Evolutionary conservation across 2,888 invertebrate species (phyloP), one percentile per base, ranked within the genome.

Genomic region (Acleris sparsana): DNA sequence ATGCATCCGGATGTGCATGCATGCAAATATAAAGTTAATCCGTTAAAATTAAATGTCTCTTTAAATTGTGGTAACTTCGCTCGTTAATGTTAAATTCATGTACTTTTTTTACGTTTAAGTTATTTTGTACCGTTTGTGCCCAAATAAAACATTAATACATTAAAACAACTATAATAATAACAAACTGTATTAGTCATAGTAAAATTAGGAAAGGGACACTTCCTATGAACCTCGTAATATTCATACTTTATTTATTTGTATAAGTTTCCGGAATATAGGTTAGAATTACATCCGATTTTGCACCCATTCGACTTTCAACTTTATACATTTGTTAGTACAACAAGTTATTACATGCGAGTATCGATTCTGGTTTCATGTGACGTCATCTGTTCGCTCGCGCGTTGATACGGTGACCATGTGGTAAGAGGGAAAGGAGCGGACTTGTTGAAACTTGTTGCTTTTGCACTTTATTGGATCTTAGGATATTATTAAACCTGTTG

Each of bases 391-490:
- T 18, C 68, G 69, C 67, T 71, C 69, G 72, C 75, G 68, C 73
- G 72, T 73, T 74, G 55, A 68, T 77, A 77, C 67, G 72, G 83
- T 82, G 75, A 80, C 83, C 82, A 83, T 76, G 72, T 60, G 51
- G 71, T 70, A 51, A 63, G 51, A 61, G 70, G 68, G 74, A 75
- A 75, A 75, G 74, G 71, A 82, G 77, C 75, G 46, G 60, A 71
- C 69, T 71, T 70, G 68, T 68, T 61, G 67, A 70, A 53, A 55
- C 59, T 49, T 62, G 55, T 53, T 43, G n/a, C 13, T 39, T 52
- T 22, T 39, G 22, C 13, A 43, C 18, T 48, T 48, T 46, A 55
- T 39, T 62, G 53, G 46, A 44, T 56, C 55, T 62, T 48, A 62
- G 33, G 53, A 48, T 39, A 22, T 52, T 52, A 11, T 33, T 48